Evolutionary conservation across 1,140 invertebrate genomes (phyloP), one percentile per base, ranked within the genome.

Genomic region (Lutraria rhynchaena): DNA sequence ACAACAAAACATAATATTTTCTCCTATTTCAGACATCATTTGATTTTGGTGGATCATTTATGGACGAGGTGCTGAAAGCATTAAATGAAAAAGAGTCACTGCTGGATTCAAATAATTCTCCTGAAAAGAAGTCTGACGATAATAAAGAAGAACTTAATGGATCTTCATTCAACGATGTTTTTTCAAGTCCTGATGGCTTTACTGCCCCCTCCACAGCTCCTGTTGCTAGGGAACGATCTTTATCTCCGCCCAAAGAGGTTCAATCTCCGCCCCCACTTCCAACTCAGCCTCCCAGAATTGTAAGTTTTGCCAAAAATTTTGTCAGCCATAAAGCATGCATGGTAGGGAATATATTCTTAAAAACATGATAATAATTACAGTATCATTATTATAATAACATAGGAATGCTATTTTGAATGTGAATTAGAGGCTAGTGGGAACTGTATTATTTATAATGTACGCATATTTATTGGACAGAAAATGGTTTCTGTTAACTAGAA

Each of bases 51-150:
- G 96, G 97, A 11, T 99, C 97, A 82, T 93, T 99, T 44, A 93
- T 99, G 88, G 98, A 98, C 89, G 98, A 99, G 93, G 97, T 99
- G 93, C 96, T 99, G 87, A 95, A 95, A 86, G 96, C 95, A 22
- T 92, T 97, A 65, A 94, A 94, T 87, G 89, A 90, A 35, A 90
- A 90, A 61, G 87, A 90, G 70, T 84, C 86, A 4, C 84, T 87
- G 35, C 69, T 87, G 15, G 80, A 85, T 22, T 77, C 74, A 2
- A 70, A 65, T 15, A 75, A 81, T 22, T 41, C 37, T 41, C 5
- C 37, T 41, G 70, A 76, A 29, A 81, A 83, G 49, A 46, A 63
- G 29, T 67, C 71, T 31, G 77, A 73, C 9, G 73, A 77, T 13
- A 58, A 53, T n/a, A 63, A 75, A 51, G 84, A 82, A 49, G 53